A percentile compares a stretch with the other conserved stretches of the same genome.
Evolutionary conservation across 1,140 invertebrate genomes (phyloP).

Genomic region (Limonius californicus): DNA sequence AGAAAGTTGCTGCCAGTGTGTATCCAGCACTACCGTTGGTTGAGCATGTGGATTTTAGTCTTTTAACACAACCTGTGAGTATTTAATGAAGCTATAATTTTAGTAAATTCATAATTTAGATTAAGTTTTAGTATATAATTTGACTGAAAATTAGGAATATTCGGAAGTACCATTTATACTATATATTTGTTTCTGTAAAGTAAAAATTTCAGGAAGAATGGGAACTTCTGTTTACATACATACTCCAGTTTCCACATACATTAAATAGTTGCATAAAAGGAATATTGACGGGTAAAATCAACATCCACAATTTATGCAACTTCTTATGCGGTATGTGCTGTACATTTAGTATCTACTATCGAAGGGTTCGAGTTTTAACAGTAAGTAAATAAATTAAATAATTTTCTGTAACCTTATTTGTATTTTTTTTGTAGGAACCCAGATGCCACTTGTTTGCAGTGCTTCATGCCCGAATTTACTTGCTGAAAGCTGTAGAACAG

Average conservation of each 20-base stretch:
- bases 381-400: constrained; percentile 48
- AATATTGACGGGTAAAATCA: constrained; percentile 48
- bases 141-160: no score
- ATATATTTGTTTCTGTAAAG: no score
- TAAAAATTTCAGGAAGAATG: constrained; percentile 61
- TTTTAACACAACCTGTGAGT: constrained; percentile 59
- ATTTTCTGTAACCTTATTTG: constrained; percentile 25
- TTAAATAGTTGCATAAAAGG: constrained; percentile 52
- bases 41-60: constrained; percentile 55
- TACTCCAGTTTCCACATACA: constrained; percentile 58
- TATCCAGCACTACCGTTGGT: constrained; percentile 55
- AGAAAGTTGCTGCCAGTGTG: constrained; percentile 46
- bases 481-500: constrained; percentile 59
- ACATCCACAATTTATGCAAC: constrained; percentile 59
- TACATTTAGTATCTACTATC: constrained; percentile 68
- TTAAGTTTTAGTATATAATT: constrained; percentile 17
- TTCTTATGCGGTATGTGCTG: constrained; percentile 60
- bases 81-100: constrained; percentile 14
- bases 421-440: constrained; percentile 53
- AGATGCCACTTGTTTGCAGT: constrained; percentile 59
- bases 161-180: not conserved
- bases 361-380: constrained; percentile 60
- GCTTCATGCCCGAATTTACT: constrained; percentile 62
- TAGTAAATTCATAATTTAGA: constrained; percentile 11
- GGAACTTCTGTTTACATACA: constrained; percentile 62